phyloP scores from a whole-genome alignment of 2,797 vertebrate genomes.

The Leptoclinus maculatus region DNA sequence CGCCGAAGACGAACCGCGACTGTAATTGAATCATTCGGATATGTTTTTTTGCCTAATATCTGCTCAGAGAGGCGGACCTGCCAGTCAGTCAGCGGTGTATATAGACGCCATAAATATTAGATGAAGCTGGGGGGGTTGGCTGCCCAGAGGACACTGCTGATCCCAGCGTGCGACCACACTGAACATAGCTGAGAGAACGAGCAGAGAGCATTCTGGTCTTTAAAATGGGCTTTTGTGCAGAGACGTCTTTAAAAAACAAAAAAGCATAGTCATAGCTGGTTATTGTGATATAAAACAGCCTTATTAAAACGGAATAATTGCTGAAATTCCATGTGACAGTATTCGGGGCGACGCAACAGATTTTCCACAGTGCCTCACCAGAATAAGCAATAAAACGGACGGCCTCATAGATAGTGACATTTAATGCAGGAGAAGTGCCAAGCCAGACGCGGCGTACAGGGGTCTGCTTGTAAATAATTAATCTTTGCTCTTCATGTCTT shows the following conservation, averaged over 20 bases:
- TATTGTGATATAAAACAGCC: constrained; percentile 12
- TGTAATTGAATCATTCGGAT: constrained; percentile 68
- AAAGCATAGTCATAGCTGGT: not conserved
- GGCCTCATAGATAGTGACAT: constrained; percentile 88
- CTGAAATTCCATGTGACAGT: constrained; percentile 22
- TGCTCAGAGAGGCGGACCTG: constrained; percentile 52
- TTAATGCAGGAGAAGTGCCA: constrained; percentile 89
- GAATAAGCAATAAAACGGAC: constrained; percentile 84
- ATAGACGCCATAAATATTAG: constrained; percentile 79
- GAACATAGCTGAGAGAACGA: constrained; percentile 43
- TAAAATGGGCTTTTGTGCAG: constrained; percentile 22
- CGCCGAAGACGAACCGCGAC: constrained; percentile 41
- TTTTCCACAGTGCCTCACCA: constrained; percentile 64
- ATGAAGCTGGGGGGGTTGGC: constrained; percentile 69
- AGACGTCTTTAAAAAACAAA: not conserved
- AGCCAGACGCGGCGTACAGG: constrained; percentile 89
- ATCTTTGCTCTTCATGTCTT: constrained; percentile 93
- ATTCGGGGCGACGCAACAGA: constrained; percentile 63
- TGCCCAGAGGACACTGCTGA: constrained; percentile 74
- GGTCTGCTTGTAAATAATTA: constrained; percentile 92
- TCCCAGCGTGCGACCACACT: constrained; percentile 47
- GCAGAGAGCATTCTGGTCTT: constrained; percentile 31
- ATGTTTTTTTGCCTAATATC: constrained; percentile 72
- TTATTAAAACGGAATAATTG: constrained; percentile 19
- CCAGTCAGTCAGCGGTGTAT: constrained; percentile 48